Evolutionary conservation across 2,888 invertebrate species (phyloP), one percentile per base, ranked within the genome.

Genomic region (Meteorus colon): DNA sequence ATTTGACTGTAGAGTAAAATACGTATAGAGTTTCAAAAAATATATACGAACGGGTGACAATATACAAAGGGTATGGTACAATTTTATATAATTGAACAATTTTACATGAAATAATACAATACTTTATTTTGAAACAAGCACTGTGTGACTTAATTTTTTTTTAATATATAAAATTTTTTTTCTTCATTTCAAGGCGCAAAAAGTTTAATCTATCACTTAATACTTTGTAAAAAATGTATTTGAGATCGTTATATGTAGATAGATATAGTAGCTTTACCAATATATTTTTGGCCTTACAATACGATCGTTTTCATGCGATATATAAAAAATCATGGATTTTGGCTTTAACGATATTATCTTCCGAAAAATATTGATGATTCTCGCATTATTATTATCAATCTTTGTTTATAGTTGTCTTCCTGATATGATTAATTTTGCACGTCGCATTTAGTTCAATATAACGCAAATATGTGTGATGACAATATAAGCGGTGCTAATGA

Each of bases 361-460:
- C 66, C 19, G 24, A 29, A 41, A 66, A 66, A 66, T 66, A 66
- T 66, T 66, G 12, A 45, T 66, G 45, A 66, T 48, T 68, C 48
- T 63, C n/a, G 6, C 63, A 34, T 31, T n/a, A 63, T 14, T 63
- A 63, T 63, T 63, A 63, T 63, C 29, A 63, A n/a, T 63, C 8
- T 59, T 34, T 31, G 29, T 63, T 31, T 16, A 29, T 29, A 68
- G 19, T 29, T 68, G 41, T 10, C 45, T 37, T 31, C n/a, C 45
- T 70, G 70, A 70, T 70, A 70, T 70, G 70, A 70, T 59, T 37
- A 31, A n/a, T 55, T 70, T 70, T 60, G 59, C 60, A 48, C 68
- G 16, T 68, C 48, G 31, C 34, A 63, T n/a, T 63, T 31, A 6
- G 16, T 63, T 62, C 4, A 12, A n/a, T 27, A 62, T 62, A 16